Base-by-base conservation (phyloP, 2,888 invertebrate species). In the Dicyrtoma fusca region DNA sequence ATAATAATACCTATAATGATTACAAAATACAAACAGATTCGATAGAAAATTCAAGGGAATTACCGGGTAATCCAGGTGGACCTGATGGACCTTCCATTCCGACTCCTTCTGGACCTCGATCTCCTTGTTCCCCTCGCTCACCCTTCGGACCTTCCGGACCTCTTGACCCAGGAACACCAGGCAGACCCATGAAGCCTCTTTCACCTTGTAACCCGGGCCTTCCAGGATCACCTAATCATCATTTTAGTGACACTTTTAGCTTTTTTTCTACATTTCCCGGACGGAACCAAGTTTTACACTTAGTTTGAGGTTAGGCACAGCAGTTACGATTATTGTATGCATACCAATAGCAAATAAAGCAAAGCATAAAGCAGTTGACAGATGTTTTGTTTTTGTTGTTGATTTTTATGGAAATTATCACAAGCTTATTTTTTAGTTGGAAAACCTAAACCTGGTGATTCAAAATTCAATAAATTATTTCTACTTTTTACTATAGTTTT, bases 61-160 rank as follows among this genome's bases (percentile, higher is more conserved):
- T 84, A 89, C 91, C 91, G 84, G 88, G 87, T 70, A 85, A 81
- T 55, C 94, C 94, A 76, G 88, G 86, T 0, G 88, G 88, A 2
- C 94, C 94, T 68, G 88, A 86, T 0, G 89, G 88, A 0, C 94
- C 94, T 81, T 90, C 90, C 17, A 88, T 81, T 0, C 93, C 92
- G 3, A 89, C 84, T 0, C 93, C 94, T 81, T 90, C 89, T 0
- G 87, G 85, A 51, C 86, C 91, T 78, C 89, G 84, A 19, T 91
- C 91, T 0, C 93, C 93, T 81, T 89, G 91, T 72, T 89, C 89
- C 0, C 92, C 92, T 76, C 88, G 86, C 78, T 88, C 88, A 0
- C 92, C 91, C 6, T 85, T 82, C 0, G 84, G 82, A 0, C 92
- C 92, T 0, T 84, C 83, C 11, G 84, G 83, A 1, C 92, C 92